These are phyloP conservation scores for Chromoteleia sp. DNA, from an alignment of 2,888 invertebrate species.

Conservation along the genomic window DNA sequence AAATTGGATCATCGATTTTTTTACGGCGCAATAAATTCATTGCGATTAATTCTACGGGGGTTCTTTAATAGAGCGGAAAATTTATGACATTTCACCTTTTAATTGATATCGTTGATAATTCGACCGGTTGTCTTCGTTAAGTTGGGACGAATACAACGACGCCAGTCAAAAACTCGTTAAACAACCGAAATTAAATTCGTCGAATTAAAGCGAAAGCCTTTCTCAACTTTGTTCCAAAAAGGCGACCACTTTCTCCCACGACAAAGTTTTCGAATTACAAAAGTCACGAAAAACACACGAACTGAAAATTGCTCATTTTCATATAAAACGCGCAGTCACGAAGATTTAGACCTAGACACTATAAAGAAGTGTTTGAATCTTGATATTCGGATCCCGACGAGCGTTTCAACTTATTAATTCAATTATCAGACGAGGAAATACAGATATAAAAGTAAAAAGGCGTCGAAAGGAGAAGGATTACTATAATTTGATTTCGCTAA, in stretches of 20 bases:
- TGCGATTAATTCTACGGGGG: slow-evolving; percentile 39
- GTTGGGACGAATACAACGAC: not conserved
- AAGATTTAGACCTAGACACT: slow-evolving; percentile 7
- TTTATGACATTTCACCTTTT: slow-evolving; percentile 39
- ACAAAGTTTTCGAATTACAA: slow-evolving; percentile 25
- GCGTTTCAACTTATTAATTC: slow-evolving; percentile 46
- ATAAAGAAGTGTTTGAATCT: slow-evolving; percentile 10
- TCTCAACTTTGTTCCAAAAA: slow-evolving; percentile 8
- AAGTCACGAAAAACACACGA: slow-evolving; percentile 19
- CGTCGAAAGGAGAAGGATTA: slow-evolving; percentile 55
- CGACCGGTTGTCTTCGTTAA: slow-evolving; percentile 23
- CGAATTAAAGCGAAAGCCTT: not conserved
- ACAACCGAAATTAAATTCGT: slow-evolving; percentile 12
- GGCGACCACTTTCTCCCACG: not conserved
- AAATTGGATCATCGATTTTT: slow-evolving; percentile 51
- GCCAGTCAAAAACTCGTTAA: slow-evolving; percentile 29
- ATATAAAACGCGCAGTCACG: slow-evolving; percentile 19
- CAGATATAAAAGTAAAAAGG: slow-evolving; percentile 38
- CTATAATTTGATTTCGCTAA: slow-evolving; percentile 69
- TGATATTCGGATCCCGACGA: slow-evolving; percentile 30
- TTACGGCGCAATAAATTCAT: slow-evolving; percentile 44
- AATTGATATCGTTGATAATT: slow-evolving; percentile 49
- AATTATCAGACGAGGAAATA: slow-evolving; percentile 40
- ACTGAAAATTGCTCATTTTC: slow-evolving; percentile 15
- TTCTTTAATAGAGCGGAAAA: slow-evolving; percentile 34